Conservation (phyloP, 2,888 invertebrate genomes). For the Phengaris arion region DNA sequence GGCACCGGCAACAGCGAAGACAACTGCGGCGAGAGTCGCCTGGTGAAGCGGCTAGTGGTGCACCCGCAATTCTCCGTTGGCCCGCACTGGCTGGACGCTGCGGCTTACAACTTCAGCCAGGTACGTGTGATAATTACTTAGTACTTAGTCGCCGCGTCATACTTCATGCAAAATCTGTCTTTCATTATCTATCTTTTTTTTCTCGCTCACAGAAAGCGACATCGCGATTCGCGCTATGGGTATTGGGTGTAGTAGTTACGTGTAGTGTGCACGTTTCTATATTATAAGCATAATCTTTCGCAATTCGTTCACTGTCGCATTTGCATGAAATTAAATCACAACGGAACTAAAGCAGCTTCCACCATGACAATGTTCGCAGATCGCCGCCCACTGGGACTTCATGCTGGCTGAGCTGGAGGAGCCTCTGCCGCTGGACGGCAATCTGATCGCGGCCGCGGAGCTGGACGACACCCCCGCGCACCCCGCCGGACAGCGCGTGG, state of each 20-base stretch:
- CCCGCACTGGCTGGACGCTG: constrained; percentile 64
- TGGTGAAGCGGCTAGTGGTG: constrained; percentile 57
- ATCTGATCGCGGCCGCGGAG: constrained; percentile 53
- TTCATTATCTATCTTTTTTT: too few relatives aligned
- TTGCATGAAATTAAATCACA: not conserved
- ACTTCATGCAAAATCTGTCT: too few relatives aligned
- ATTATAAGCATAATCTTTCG: too few relatives aligned
- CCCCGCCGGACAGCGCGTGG: constrained; percentile 49
- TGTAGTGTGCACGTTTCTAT: too few relatives aligned
- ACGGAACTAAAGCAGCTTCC: not conserved
- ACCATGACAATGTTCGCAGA: constrained; percentile 45
- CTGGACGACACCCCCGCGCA: constrained; percentile 49
- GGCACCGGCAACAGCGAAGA: constrained; percentile 60
- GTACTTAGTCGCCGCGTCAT: too few relatives aligned
- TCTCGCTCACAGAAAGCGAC: too few relatives aligned
- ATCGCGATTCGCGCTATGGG: too few relatives aligned
- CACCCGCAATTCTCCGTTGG: constrained; percentile 67
- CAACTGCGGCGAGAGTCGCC: constrained; percentile 47
- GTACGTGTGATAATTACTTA: constrained; percentile 38
- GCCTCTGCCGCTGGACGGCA: constrained; percentile 58
- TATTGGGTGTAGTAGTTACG: too few relatives aligned
- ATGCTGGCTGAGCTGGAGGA: constrained; percentile 61
- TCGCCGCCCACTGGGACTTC: constrained; percentile 68
- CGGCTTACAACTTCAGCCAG: constrained; percentile 47
- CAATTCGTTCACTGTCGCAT: too few relatives aligned